phyloP scores from a whole-genome alignment of 2,113 vertebrate genomes.

The Laticauda colubrina region DNA sequence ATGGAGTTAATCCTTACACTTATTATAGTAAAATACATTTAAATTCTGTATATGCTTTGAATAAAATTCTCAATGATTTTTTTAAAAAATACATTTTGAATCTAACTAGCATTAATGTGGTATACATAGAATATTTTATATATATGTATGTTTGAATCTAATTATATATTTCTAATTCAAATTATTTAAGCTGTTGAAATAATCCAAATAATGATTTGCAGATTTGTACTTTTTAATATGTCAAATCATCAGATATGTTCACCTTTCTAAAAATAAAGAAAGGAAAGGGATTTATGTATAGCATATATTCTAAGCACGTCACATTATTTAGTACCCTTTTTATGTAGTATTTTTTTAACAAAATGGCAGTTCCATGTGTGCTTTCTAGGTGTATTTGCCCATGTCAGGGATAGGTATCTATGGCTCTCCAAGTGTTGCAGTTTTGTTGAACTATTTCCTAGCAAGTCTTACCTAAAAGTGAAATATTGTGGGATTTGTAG shows the following conservation, averaged over 20 bases:
- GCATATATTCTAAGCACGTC: background rate
- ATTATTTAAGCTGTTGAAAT: background rate
- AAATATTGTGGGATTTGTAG: background rate
- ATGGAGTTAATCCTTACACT: background rate
- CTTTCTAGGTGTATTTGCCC: background rate
- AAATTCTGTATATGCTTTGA: background rate
- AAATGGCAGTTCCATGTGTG: background rate
- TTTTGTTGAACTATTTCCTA: background rate
- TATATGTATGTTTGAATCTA: background rate
- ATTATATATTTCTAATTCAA: background rate
- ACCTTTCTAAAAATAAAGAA: background rate
- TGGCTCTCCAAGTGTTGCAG: background rate
- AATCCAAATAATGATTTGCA: background rate
- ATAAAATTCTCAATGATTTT: background rate
- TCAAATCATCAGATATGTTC: background rate
- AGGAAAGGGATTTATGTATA: background rate
- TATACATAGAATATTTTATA: background rate
- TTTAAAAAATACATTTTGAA: background rate
- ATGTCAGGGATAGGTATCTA: background rate
- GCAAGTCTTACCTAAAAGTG: background rate
- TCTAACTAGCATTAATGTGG: background rate
- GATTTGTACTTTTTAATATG: background rate
- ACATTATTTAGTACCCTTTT: background rate
- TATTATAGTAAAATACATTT: background rate
- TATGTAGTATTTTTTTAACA: background rate